A percentile compares a stretch with the other conserved stretches of the same genome.
Conservation (phyloP, 2,113 vertebrate species). For the Siphamia tubifer region DNA sequence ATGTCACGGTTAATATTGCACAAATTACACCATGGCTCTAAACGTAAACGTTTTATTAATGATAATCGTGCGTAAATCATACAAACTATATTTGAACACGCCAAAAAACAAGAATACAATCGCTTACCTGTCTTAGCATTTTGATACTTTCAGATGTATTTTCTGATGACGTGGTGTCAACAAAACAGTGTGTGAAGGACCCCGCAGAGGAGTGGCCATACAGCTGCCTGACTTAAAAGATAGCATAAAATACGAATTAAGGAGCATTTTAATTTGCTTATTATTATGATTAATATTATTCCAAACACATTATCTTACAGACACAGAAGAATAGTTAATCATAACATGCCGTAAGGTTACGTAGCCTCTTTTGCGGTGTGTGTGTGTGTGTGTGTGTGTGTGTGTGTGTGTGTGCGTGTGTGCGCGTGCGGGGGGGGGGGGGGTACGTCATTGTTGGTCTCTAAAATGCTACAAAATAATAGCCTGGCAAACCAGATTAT, state of each 20-base stretch:
- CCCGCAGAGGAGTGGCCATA: not conserved
- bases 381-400: no score
- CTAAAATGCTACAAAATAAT: no score
- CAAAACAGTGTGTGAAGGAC: conserved; percentile 56
- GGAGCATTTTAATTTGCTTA: not conserved
- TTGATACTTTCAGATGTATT: not conserved
- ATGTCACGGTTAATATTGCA: no score
- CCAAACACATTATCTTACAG: not conserved
- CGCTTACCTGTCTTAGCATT: conserved; percentile 55
- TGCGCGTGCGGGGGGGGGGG: no score
- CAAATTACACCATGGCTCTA: no score
- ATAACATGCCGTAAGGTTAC: no score
- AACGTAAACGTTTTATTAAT: no score
- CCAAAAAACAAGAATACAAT: not conserved
- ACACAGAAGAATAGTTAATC: not conserved
- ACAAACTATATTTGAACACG: not conserved
- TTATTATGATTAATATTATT: not conserved
- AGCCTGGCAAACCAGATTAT: no score
- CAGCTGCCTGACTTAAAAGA: conserved; percentile 44
- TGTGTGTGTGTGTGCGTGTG: no score
- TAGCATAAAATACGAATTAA: not conserved
- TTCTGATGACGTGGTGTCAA: conserved; percentile 72
- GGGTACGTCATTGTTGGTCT: no score
- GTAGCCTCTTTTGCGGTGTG: no score
- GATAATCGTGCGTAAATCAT: no score